Conservation (phyloP, 2,888 invertebrate genomes). For the Trissoscelio sp. region DNA sequence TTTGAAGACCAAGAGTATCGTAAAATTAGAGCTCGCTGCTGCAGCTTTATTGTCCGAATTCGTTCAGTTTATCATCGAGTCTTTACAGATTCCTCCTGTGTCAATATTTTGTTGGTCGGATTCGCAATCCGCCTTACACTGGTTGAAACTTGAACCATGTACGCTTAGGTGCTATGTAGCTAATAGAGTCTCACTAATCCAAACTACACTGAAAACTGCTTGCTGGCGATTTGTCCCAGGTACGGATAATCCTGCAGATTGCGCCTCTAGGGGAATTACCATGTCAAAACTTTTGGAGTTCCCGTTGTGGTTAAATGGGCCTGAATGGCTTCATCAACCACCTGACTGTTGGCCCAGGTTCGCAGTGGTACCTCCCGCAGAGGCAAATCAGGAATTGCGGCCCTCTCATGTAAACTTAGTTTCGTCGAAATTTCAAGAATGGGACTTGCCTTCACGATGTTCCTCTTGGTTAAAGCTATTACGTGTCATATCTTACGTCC, state of each 20-base stretch:
- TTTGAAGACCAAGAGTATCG: constrained; percentile 42
- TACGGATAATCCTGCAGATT: no score
- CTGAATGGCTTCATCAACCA: neutral
- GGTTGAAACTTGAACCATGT: constrained; percentile 60
- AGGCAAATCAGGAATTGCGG: neutral
- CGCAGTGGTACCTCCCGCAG: neutral
- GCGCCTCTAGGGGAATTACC: neutral
- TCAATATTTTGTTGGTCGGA: constrained; percentile 38
- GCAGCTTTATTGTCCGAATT: neutral
- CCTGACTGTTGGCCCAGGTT: neutral
- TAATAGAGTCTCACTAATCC: neutral
- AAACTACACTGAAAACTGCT: neutral
- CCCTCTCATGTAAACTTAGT: neutral
- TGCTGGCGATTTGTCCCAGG: neutral
- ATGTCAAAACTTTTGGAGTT: neutral
- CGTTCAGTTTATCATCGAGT: neutral
- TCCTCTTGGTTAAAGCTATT: constrained; percentile 13
- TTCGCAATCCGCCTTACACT: constrained; percentile 63
- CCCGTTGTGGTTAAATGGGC: neutral
- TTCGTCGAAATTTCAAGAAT: neutral
- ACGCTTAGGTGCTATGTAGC: neutral
- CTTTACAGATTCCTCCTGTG: neutral
- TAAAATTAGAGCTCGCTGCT: constrained; percentile 22
- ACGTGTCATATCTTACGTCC: constrained; percentile 2
- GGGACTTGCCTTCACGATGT: neutral